Percentiles rank a stretch among this genome's conserved stretches.
Conservation (phyloP, 35 echinoderm and acorn worm genomes). For the Stichopus chloronotus region DNA sequence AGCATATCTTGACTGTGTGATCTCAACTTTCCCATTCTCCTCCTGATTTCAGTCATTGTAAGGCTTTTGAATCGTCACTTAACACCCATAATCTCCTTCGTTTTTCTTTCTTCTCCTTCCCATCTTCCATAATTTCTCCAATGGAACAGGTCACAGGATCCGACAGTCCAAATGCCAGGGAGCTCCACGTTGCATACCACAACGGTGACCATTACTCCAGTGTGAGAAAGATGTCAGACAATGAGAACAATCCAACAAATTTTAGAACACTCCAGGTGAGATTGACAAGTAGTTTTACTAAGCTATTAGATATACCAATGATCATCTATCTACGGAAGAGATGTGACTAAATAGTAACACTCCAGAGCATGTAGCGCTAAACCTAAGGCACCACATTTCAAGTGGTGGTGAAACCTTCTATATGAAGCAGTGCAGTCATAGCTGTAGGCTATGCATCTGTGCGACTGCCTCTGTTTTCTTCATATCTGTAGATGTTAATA, state of each 20-base stretch:
- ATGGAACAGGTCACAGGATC: slow-evolving; percentile 65
- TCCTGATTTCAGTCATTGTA: too few species aligned
- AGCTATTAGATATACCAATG: not conserved
- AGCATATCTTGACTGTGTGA: too few species aligned
- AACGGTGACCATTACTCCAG: slow-evolving; percentile 99
- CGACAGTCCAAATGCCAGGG: slow-evolving; percentile 65
- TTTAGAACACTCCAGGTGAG: slow-evolving; percentile 68
- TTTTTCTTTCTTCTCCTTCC: too few species aligned
- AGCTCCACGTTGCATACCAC: slow-evolving; percentile 95
- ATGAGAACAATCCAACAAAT: slow-evolving; percentile 75
- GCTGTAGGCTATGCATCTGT: too few species aligned
- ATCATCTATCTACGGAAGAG: not conserved
- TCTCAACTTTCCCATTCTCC: too few species aligned
- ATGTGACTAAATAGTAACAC: slow-evolving; percentile 2
- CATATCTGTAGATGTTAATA: too few species aligned
- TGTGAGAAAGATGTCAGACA: slow-evolving; percentile 85
- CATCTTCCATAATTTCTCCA: too few species aligned
- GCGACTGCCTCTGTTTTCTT: too few species aligned
- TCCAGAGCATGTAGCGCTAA: not conserved
- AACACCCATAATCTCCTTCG: too few species aligned
- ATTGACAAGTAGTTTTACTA: not conserved
- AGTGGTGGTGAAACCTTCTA: too few species aligned
- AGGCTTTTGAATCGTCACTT: too few species aligned
- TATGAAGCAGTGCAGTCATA: too few species aligned
- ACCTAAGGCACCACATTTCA: not conserved